Evolutionary conservation across 1,140 invertebrate genomes (phyloP), one percentile per base, ranked within the genome.

Genomic region (Bactericera cockerelli): DNA sequence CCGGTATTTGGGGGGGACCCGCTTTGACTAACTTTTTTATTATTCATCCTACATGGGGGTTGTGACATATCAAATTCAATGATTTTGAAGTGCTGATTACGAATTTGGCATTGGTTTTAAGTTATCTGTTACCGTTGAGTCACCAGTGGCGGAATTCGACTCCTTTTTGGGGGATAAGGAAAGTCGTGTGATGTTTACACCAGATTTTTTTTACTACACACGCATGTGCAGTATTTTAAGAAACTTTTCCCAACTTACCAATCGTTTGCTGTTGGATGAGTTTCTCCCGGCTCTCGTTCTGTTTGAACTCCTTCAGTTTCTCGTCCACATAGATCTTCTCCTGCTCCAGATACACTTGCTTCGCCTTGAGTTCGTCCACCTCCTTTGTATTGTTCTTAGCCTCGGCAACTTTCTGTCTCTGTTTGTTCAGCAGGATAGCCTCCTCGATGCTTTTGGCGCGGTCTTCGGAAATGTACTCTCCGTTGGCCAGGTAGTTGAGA

Each of bases 261-360:
- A 49, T 49, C 42, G 42, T 10, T n/a, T 49, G 42, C n/a, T 49
- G 42, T 49, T 49, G 42, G n/a, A 49, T 49, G 8, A 49, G 22
- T 16, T 49, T 49, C 42, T 49, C 42, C 42, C 19, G 6, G 42
- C 42, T 49, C 42, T 49, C 42, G 19, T 49, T 49, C 42, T 49
- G n/a, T 22, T 16, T 4, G n/a, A 49, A 39, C 19, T 59, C 38
- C 13, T 59, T 33, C n/a, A 24, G 33, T n/a, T 54, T 24, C 14
- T 36, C 10, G 22, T 49, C 22, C 42, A 49, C 42, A 49, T 49
- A 49, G 42, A 49, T 16, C n/a, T 49, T 49, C 42, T 49, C 42
- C 62, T 84, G 79, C 65, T 86, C 82, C 24, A 87, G 66, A 21
- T 80, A 68, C 39, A 77, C 74, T 66, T 86, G 82, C 61, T 84